These are phyloP conservation scores for Ametastegia equiseti DNA, from an alignment of 2,888 invertebrate species.

Conservation along the genomic window DNA sequence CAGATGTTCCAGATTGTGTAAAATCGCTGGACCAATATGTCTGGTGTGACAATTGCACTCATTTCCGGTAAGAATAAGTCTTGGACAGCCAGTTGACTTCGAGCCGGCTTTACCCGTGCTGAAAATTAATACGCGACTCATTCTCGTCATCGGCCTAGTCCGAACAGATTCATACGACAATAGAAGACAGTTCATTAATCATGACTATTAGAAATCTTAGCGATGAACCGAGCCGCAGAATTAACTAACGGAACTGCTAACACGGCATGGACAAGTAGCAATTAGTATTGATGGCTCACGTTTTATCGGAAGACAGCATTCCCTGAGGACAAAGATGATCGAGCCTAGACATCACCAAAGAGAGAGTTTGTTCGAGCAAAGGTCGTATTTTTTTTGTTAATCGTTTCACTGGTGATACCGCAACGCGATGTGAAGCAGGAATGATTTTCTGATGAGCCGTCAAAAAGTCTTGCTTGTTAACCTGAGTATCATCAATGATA, in stretches of 20 bases:
- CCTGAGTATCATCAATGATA: slow-evolving; percentile 57
- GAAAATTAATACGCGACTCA: neutral
- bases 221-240: neutral
- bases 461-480: slow-evolving; percentile 71
- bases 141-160: neutral
- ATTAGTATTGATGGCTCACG: slow-evolving; percentile 29
- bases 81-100: slow-evolving; percentile 37
- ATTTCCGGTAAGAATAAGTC: slow-evolving; percentile 68
- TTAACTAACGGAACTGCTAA: slow-evolving; percentile 13
- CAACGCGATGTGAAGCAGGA: slow-evolving; percentile 68
- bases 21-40: slow-evolving; percentile 80
- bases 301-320: slow-evolving; percentile 29
- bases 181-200: neutral
- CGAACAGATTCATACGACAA: neutral
- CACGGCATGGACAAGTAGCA: neutral
- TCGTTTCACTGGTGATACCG: slow-evolving; percentile 64
- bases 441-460: slow-evolving; percentile 66
- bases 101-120: slow-evolving; percentile 2
- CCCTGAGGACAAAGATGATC: slow-evolving; percentile 28
- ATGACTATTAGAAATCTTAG: neutral
- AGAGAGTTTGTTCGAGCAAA: slow-evolving; percentile 58
- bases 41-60: slow-evolving; percentile 77
- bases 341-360: slow-evolving; percentile 11
- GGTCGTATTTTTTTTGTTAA: slow-evolving; percentile 68
- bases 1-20: slow-evolving; percentile 79